Evolutionary conservation across 2,888 invertebrate genomes (phyloP).

Genomic region (Nomada hirtipes): DNA sequence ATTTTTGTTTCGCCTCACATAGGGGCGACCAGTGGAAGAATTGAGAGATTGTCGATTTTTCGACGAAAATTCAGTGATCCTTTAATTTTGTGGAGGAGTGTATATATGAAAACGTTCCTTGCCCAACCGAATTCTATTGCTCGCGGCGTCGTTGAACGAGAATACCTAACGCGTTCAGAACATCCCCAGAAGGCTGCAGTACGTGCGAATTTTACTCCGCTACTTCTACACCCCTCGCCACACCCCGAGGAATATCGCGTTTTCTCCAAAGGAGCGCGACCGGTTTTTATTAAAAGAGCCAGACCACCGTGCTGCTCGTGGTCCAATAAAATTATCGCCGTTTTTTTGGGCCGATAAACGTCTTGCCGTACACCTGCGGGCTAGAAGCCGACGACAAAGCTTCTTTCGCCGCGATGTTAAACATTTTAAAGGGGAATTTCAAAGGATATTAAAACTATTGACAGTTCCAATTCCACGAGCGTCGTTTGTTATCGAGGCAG

Average conservation of each 20-base stretch:
- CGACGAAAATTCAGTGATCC: too few species aligned
- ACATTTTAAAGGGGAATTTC: background rate
- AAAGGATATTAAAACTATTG: background rate
- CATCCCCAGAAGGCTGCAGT: slow-evolving; percentile 4
- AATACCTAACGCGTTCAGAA: slow-evolving; percentile 9
- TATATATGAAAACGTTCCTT: background rate
- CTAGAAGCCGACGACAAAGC: background rate
- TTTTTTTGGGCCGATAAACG: slow-evolving; percentile 7
- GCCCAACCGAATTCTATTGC: slow-evolving; percentile 3
- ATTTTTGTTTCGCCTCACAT: too few species aligned
- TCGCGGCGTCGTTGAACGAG: slow-evolving; percentile 10
- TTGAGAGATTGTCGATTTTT: too few species aligned
- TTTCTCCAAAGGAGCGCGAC: slow-evolving; percentile 19
- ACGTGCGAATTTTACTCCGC: slow-evolving; percentile 36
- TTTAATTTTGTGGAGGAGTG: too few species aligned
- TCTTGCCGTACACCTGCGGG: background rate
- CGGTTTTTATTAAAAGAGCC: slow-evolving; percentile 33
- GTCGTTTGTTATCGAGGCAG: too few species aligned
- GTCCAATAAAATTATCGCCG: slow-evolving; percentile 7
- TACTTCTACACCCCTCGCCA: background rate
- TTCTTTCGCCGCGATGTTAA: background rate
- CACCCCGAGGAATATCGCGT: slow-evolving; percentile 26
- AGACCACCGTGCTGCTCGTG: slow-evolving; percentile 3
- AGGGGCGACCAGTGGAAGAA: too few species aligned
- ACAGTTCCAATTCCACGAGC: too few species aligned